Conservation (phyloP, 2,797 vertebrate species). For the Tragopan temminckii region DNA sequence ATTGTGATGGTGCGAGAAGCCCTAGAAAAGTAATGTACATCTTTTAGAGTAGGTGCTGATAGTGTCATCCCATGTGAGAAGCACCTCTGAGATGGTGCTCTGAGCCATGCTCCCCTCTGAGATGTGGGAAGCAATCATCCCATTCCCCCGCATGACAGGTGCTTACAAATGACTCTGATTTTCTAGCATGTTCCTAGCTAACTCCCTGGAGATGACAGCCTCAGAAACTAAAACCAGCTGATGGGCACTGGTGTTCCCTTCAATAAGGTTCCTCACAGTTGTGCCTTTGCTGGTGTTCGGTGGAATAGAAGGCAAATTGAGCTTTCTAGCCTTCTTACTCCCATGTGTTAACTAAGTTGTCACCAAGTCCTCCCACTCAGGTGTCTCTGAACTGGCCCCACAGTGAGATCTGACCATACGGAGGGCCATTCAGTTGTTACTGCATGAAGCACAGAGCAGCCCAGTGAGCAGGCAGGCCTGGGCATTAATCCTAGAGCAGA, state of each 20-base stretch:
- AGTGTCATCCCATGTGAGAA: accelerated
- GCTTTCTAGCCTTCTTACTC: not conserved
- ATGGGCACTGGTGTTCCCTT: not conserved
- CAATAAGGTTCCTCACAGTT: not conserved
- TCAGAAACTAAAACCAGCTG: not conserved
- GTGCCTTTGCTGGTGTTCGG: not conserved
- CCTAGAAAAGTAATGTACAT: not conserved
- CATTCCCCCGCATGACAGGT: not conserved
- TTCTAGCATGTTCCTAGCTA: not conserved
- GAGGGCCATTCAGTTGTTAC: not conserved
- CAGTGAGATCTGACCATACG: not conserved
- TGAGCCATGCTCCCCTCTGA: not conserved
- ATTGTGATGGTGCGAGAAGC: not conserved
- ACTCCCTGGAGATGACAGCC: not conserved
- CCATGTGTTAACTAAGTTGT: not conserved
- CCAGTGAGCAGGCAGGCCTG: not conserved
- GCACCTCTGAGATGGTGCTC: not conserved
- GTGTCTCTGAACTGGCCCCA: not conserved
- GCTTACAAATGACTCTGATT: not conserved
- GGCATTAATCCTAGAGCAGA: not conserved
- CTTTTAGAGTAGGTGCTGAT: not conserved
- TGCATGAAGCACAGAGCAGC: accelerated
- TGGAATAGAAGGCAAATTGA: not conserved
- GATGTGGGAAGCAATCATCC: not conserved
- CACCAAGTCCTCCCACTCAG: not conserved